Evolutionary conservation across 2,888 invertebrate species (phyloP).

Genomic region (Tridacna gigas): DNA sequence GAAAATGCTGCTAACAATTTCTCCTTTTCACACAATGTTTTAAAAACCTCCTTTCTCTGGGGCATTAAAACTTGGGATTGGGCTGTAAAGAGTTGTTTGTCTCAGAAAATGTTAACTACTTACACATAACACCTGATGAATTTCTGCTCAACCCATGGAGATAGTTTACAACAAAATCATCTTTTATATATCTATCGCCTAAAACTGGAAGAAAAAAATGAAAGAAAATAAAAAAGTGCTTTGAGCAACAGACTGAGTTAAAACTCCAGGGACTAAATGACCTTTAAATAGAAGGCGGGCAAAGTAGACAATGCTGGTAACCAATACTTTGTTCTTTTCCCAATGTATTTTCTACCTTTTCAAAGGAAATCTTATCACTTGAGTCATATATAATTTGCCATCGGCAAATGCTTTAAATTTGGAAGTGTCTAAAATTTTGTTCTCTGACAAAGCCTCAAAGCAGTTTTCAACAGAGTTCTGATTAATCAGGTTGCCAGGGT

Average conservation of each 20-base stretch:
- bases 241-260: neutral
- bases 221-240: neutral
- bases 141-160: slow-evolving; percentile 59
- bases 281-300: too few relatives aligned
- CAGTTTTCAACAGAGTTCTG: too few relatives aligned
- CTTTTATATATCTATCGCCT: slow-evolving; percentile 73
- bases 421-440: too few relatives aligned
- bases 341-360: too few relatives aligned
- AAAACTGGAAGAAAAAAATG: slow-evolving; percentile 70
- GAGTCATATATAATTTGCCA: too few relatives aligned
- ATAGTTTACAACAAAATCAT: slow-evolving; percentile 68
- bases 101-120: neutral
- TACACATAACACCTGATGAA: slow-evolving; percentile 75
- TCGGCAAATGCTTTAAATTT: too few relatives aligned
- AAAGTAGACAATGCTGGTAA: too few relatives aligned
- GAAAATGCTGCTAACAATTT: neutral
- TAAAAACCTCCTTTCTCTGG: neutral
- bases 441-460: too few relatives aligned
- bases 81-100: neutral
- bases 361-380: too few relatives aligned
- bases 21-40: neutral
- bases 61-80: neutral
- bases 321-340: too few relatives aligned
- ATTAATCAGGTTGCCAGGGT: too few relatives aligned
- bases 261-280: too few relatives aligned